A percentile compares a stretch with the other conserved stretches of the same genome.
phyloP scores from a whole-genome alignment of 2,113 vertebrate genomes.

The Asarcornis scutulata region DNA sequence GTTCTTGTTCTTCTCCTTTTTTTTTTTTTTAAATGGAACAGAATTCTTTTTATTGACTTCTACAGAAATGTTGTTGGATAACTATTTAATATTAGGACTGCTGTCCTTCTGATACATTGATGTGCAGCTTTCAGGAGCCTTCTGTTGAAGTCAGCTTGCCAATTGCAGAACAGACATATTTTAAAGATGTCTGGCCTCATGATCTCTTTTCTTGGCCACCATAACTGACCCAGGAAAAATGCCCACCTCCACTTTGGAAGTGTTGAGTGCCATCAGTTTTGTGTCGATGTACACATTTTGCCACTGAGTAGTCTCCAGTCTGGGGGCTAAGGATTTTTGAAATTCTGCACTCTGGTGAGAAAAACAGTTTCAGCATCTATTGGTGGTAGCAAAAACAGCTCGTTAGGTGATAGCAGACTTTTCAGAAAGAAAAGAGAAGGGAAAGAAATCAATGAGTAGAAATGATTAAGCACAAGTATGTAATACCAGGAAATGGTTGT shows the following conservation, averaged over 20 bases:
- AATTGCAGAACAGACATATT: not conserved
- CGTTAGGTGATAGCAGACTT: not conserved
- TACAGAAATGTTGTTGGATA: not conserved
- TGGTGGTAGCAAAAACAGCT: not conserved
- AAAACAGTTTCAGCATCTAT: not conserved
- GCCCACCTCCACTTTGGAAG: not conserved
- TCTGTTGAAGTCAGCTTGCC: not conserved
- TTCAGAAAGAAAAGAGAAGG: not conserved
- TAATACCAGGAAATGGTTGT: not conserved
- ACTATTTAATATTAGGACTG: not conserved
- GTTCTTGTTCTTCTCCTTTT: no score
- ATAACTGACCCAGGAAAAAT: not conserved
- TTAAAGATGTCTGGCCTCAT: not conserved
- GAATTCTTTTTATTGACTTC: not conserved
- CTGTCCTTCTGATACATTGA: not conserved
- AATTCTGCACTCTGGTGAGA: not conserved
- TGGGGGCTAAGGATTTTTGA: not conserved
- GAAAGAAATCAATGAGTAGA: slow-evolving; percentile 5
- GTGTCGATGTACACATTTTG: not conserved
- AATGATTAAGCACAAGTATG: not conserved
- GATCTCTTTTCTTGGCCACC: not conserved
- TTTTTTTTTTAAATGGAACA: not conserved
- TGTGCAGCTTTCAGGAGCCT: not conserved
- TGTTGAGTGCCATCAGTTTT: not conserved
- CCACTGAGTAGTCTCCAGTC: not conserved